Conservation (phyloP, 2,888 invertebrate genomes). For the Cerceris ruficornis region DNA sequence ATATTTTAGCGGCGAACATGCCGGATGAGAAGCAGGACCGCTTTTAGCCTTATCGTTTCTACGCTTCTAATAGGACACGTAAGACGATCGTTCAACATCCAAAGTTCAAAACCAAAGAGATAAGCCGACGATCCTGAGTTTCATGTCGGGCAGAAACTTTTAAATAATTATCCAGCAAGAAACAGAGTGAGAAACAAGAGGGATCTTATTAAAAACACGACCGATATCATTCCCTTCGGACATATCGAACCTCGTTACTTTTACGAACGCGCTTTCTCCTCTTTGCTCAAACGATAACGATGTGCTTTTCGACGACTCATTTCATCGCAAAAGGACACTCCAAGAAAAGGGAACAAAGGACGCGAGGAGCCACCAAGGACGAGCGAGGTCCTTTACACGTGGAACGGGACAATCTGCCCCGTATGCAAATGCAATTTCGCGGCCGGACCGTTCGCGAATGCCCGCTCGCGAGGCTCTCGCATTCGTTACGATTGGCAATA, state of each 20-base stretch:
- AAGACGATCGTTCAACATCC: conserved; percentile 49
- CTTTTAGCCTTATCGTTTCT: conserved; percentile 62
- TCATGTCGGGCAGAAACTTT: conserved; percentile 48
- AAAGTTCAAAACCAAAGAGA: conserved; percentile 43
- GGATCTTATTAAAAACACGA: conserved; percentile 26
- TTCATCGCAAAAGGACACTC: conserved; percentile 14
- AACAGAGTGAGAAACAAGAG: neutral
- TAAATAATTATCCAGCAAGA: conserved; percentile 54
- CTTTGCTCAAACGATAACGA: conserved; percentile 48
- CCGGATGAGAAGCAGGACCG: conserved; percentile 53
- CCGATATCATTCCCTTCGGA: conserved; percentile 21
- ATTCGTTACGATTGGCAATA: conserved; percentile 72
- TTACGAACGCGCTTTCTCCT: conserved; percentile 12
- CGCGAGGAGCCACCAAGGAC: conserved; percentile 59
- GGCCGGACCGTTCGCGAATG: conserved; percentile 26
- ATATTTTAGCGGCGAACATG: conserved; percentile 38
- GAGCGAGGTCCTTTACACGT: conserved; percentile 60
- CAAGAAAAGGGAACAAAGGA: conserved; percentile 43
- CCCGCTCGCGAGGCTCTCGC: conserved; percentile 39
- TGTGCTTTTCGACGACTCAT: conserved; percentile 51
- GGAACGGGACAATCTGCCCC: conserved; percentile 69
- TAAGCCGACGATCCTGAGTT: conserved; percentile 39
- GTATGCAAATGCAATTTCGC: conserved; percentile 77
- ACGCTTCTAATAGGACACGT: conserved; percentile 57
- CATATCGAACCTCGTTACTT: conserved; percentile 13